phyloP scores from a whole-genome alignment of 1,140 invertebrate genomes.

The Ganaspis sp. region DNA sequence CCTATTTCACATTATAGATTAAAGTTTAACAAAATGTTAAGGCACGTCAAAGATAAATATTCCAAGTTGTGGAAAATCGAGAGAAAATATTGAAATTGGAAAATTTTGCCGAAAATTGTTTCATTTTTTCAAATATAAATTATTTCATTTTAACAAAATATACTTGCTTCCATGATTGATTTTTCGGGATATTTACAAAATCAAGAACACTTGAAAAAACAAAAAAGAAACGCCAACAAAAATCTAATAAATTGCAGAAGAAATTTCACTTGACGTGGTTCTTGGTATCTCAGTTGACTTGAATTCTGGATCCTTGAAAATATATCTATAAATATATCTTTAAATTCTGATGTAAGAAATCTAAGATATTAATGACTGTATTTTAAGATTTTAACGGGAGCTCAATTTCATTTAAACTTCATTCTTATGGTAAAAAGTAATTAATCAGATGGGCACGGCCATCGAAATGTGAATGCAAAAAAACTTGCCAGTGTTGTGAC shows the following conservation, averaged over 20 bases:
- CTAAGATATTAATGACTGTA: constrained; percentile 29
- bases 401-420: constrained; percentile 47
- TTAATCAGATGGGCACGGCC: neutral
- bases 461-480: constrained; percentile 9
- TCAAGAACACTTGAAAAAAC: too few species aligned
- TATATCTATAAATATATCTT: neutral
- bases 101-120: neutral
- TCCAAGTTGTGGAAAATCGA: constrained; percentile 22
- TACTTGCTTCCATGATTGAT: too few species aligned
- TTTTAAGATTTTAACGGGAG: constrained; percentile 33
- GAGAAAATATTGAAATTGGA: neutral
- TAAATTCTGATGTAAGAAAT: constrained; percentile 7
- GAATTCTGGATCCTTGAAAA: constrained; percentile 10
- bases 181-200: too few species aligned
- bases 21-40: neutral
- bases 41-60: constrained; percentile 20
- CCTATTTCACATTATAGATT: constrained; percentile 11
- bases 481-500: constrained; percentile 5
- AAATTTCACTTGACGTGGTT: neutral
- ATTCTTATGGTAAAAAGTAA: constrained; percentile 44
- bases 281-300: neutral
- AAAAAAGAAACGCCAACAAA: too few species aligned
- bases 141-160: neutral
- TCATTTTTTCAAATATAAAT: too few species aligned
- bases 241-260: neutral